A percentile compares a stretch with the other conserved stretches of the same genome.
These are phyloP conservation scores for Diacarnus erythraeanus DNA, from an alignment of 37 sponge, comb jelly and placozoan species.

Conservation along the genomic window DNA sequence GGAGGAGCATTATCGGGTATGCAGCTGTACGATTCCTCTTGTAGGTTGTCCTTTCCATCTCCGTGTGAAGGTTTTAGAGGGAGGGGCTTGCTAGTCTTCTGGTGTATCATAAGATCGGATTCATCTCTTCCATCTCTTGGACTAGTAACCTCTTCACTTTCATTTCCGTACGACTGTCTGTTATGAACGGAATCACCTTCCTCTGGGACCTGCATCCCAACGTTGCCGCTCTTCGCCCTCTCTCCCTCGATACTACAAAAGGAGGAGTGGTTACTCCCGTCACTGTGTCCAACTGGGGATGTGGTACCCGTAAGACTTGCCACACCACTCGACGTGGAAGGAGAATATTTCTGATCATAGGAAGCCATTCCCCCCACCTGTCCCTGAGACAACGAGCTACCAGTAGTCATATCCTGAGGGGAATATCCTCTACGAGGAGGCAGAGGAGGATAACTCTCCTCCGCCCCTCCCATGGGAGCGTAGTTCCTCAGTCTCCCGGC, in stretches of 20 bases:
- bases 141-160: background rate
- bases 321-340: slow-evolving; percentile 58
- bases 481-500: slow-evolving; percentile 12
- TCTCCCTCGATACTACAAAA: slow-evolving; percentile 32
- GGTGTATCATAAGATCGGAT: background rate
- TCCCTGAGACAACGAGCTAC: background rate
- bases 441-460: background rate
- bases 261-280: slow-evolving; percentile 17
- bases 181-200: background rate
- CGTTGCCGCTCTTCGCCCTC: background rate
- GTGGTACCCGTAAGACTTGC: slow-evolving; percentile 35
- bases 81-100: background rate
- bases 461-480: background rate
- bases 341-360: slow-evolving; percentile 47
- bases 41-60: background rate
- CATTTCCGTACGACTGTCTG: background rate
- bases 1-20: slow-evolving; percentile 28
- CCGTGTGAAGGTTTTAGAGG: slow-evolving; percentile 2
- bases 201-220: background rate
- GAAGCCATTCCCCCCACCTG: background rate
- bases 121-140: background rate
- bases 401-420: background rate
- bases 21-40: slow-evolving; percentile 13
- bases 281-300: slow-evolving; percentile 31
- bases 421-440: background rate